Evolutionary conservation across 2,888 invertebrate species (phyloP), one percentile per base, ranked within the genome.

Genomic region (Machimus rusticus): DNA sequence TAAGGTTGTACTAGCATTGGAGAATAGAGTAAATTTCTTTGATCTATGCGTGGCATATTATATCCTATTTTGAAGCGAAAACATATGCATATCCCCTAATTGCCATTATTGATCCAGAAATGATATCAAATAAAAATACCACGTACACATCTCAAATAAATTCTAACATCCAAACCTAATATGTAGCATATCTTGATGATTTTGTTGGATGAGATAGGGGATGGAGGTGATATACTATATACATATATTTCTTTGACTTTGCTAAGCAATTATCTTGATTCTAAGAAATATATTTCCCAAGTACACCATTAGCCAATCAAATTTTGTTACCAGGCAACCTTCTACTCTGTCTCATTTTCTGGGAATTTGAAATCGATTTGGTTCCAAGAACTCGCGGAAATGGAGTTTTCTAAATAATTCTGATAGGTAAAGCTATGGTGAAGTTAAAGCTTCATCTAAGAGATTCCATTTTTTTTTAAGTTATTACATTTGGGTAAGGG

Each of bases 321-420:
- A 28, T 23, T 66, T 23, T 19, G 43, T 39, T 78, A 14, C 78
- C 23, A 39, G 19, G 78, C 78, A 78, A 78, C 46, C 14, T 19
- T 23, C 77, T 19, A 43, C 14, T 46, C 43, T 77, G 37, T 78
- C 37, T 43, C 19, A n/a, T 23, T 78, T 76, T 78, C 78, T 9
- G 6, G 23, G 78, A 43, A 78, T 34, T 78, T 19, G 23, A 23
- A 39, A 78, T 78, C 78, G 78, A 78, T 78, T 39, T 23, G 5
- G 39, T 78, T 78, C 39, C 78, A 78, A 19, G 78, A 78, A 78
- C 19, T 78, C 43, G 37, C 78, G 43, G 78, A 37, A 78, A 78
- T 78, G 43, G 16, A 19, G 23, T 66, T 19, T 66, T 66, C 16
- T 66, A 23, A 66, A 66, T 23, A 12, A 19, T 28, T 19, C 28